Evolutionary conservation across 2,113 vertebrate genomes (phyloP), one percentile per base, ranked within the genome.

Genomic region (Amazona vittata): DNA sequence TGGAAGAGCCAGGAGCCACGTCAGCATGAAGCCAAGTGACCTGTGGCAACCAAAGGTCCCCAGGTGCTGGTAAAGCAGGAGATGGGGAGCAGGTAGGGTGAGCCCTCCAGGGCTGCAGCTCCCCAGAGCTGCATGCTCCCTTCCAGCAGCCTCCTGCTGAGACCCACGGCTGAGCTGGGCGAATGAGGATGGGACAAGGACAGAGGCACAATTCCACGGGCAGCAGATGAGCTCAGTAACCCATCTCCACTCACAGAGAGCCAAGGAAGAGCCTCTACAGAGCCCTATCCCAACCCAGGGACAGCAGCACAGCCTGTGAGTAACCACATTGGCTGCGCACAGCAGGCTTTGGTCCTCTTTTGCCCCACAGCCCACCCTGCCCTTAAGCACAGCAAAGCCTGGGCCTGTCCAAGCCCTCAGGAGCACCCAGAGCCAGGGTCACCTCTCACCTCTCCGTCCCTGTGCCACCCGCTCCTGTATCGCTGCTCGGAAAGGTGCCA

Each of bases 401-500:
- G 15, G 15, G 33, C 39, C 46, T 19, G 9, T 17, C 35, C 35
- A 43, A 70, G 67, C 37, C 7, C 46, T n/a, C 37, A 29, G 0
- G 2, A 88, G 12, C 9, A 35, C 57, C 21, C 57, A 59, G 57
- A 35, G 57, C 33, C 59, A 90, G 44, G 16, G 46, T 46, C 12
- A 7, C 1, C 15, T n/a, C 97, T 97, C 97, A 99, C 99, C 98
- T 10, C 79, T 95, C 33, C 50, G 49, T 3, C 98, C 98, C 64
- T 97, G 98, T 11, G 98, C 97, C 7, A 95, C 98, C 17, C 99
- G 98, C 95, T 99, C 99, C 88, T 99, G 99, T 67, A 99, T 41
- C 0, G 98, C 99, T 2, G 99, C 98, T 93, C 99, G 98, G 98
- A 99, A 99, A 15, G 99, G 99, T 0, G 99, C 99, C 88, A 99